Evolutionary conservation across 2,113 vertebrate species (phyloP).

Genomic region (Brachypodius melanocephalos): DNA sequence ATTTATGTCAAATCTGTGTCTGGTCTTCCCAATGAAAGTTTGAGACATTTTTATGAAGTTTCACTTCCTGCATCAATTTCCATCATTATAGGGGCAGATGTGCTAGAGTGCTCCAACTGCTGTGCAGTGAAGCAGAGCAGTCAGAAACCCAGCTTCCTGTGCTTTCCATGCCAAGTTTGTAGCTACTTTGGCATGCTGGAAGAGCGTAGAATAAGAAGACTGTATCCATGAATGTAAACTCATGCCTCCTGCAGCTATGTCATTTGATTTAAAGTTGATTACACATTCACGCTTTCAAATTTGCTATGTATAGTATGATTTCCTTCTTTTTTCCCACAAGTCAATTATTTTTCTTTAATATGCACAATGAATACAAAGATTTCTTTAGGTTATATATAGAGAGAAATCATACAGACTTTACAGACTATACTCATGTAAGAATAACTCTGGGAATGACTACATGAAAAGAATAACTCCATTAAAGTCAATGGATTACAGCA

Average conservation of each 20-base stretch:
- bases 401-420: neutral
- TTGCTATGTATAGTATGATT: neutral
- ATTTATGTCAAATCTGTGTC: neutral
- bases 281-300: neutral
- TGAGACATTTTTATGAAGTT: neutral
- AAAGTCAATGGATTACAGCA: neutral
- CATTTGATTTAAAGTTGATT: constrained; percentile 6
- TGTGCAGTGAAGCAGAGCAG: neutral
- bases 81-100: neutral
- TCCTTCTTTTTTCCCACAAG: neutral
- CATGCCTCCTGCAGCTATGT: neutral
- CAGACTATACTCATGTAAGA: neutral
- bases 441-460: neutral
- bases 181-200: neutral
- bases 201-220: neutral
- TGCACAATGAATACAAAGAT: neutral
- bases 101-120: neutral
- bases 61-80: neutral
- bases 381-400: neutral
- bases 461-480: neutral
- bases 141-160: neutral
- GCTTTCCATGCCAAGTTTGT: neutral
- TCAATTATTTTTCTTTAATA: neutral
- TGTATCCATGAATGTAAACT: neutral
- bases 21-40: neutral